These are phyloP conservation scores for Dryadula phaetusa DNA, from an alignment of 2,888 invertebrate genomes.

Conservation along the genomic window DNA sequence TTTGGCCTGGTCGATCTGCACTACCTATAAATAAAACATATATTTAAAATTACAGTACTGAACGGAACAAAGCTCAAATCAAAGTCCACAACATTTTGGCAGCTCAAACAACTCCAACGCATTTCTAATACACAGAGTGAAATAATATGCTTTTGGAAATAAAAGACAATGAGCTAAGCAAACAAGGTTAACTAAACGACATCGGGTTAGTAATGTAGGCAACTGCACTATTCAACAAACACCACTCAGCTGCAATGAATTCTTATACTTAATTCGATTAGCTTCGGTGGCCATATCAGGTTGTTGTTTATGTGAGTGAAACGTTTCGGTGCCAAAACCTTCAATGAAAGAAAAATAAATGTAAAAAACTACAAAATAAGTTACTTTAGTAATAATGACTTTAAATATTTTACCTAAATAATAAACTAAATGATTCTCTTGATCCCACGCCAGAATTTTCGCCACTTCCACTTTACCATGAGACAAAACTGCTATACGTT, in stretches of 20 bases:
- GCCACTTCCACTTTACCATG: constrained; percentile 94
- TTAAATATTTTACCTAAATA: constrained; percentile 77
- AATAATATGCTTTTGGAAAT: constrained; percentile 36
- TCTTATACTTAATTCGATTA: constrained; percentile 81
- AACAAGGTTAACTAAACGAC: constrained; percentile 38
- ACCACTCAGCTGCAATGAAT: constrained; percentile 73
- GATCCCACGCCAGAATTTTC: constrained; percentile 93
- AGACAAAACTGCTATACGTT: constrained; percentile 92
- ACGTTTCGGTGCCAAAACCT: constrained; percentile 73
- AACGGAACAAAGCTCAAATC: constrained; percentile 23
- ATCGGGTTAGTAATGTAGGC: constrained; percentile 45
- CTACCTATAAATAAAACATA: constrained; percentile 83
- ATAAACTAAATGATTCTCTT: constrained; percentile 91
- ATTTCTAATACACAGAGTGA: constrained; percentile 32
- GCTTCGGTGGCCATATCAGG: constrained; percentile 71
- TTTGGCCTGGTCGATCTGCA: constrained; percentile 93
- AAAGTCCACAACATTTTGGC: constrained; percentile 33
- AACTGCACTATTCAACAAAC: constrained; percentile 51
- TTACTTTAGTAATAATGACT: background rate
- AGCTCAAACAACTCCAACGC: constrained; percentile 34
- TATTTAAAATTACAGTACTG: constrained; percentile 20
- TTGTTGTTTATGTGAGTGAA: constrained; percentile 69
- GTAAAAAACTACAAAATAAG: constrained; percentile 37
- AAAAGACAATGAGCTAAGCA: constrained; percentile 41
- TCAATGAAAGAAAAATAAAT: constrained; percentile 61